Evolutionary conservation across 2,797 vertebrate species (phyloP).

Genomic region (Chelmon rostratus): DNA sequence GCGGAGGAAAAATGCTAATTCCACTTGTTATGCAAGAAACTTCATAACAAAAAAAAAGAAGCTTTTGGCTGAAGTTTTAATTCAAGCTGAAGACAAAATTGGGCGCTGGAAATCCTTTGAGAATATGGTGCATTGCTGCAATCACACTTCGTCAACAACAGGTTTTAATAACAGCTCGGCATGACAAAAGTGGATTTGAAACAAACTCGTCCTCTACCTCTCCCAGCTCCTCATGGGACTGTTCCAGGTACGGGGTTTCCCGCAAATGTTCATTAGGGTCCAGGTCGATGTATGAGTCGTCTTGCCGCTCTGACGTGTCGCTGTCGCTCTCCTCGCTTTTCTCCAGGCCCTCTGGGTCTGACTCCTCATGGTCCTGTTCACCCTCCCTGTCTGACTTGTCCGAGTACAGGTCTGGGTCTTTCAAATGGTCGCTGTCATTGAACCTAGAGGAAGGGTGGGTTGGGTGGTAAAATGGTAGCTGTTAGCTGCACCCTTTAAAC

Average conservation of each 20-base stretch:
- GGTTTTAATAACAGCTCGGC: neutral
- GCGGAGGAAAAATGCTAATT: slow-evolving; percentile 33
- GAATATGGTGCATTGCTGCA: neutral
- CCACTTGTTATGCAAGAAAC: slow-evolving; percentile 36
- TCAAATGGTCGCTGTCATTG: slow-evolving; percentile 95
- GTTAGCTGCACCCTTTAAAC: neutral
- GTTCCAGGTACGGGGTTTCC: slow-evolving; percentile 93
- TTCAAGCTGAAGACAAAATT: slow-evolving; percentile 10
- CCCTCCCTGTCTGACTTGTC: slow-evolving; percentile 98
- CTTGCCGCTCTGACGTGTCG: slow-evolving; percentile 96
- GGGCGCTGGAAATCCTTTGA: neutral
- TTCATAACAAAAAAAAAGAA: neutral
- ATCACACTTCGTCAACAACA: neutral
- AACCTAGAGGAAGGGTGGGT: slow-evolving; percentile 82
- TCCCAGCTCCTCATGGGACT: slow-evolving; percentile 95
- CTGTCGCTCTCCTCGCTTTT: slow-evolving; percentile 98
- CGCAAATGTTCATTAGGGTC: slow-evolving; percentile 90
- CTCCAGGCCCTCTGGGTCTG: slow-evolving; percentile 94
- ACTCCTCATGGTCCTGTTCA: slow-evolving; percentile 95
- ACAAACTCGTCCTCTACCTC: slow-evolving; percentile 86
- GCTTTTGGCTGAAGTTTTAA: slow-evolving; percentile 18
- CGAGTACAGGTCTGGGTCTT: slow-evolving; percentile 96
- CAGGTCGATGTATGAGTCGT: slow-evolving; percentile 93
- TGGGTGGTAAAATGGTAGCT: neutral
- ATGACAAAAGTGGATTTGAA: neutral